Evolutionary conservation across 2,113 vertebrate species (phyloP), one percentile per base, ranked within the genome.

Genomic region (Rana temporaria): DNA sequence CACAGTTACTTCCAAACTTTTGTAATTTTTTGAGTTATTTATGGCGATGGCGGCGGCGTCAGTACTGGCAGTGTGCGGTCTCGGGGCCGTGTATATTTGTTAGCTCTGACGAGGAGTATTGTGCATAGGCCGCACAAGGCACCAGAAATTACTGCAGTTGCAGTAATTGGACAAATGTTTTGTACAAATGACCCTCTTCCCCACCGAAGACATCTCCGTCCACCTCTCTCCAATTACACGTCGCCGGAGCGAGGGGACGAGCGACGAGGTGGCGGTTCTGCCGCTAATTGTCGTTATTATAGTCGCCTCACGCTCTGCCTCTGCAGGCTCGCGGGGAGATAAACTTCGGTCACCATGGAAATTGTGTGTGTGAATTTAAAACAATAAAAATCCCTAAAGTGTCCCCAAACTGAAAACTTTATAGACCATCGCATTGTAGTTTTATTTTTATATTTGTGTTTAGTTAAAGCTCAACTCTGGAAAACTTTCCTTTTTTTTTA

Each of bases 341-440:
- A 22, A 74, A 82, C 80, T 66, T 59, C 72, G 4, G 80, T 82
- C 52, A 53, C 38, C 80, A 73, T 75, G 62, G 63, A 32, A 66
- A 82, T 59, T 11, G 26, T 42, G 64, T 38, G 71, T 75, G 63
- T 67, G 65, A 16, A 16, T 52, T 59, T 26, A 64, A 38, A 63
- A 75, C 48, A 48, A 75, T 59, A 74, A 48, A 48, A 57, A 52
- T 74, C 59, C 62, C 80, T 17, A 82, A 82, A 82, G 22, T 82
- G 62, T 66, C 59, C 48, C n/a, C 52, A 59, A 82, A 82, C 62
- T 82, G 7, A 19, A 67, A 82, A 82, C 80, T 82, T 82, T 42
- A 48, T 30, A 30, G 26, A 30, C 26, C 26, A 30, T 30, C 26
- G 9, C 42, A 12, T 12, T 8, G 8, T 12, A 48, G 8, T 48